Evolutionary conservation across 2,113 vertebrate species (phyloP).

Genomic region (Colossoma macropomum): DNA sequence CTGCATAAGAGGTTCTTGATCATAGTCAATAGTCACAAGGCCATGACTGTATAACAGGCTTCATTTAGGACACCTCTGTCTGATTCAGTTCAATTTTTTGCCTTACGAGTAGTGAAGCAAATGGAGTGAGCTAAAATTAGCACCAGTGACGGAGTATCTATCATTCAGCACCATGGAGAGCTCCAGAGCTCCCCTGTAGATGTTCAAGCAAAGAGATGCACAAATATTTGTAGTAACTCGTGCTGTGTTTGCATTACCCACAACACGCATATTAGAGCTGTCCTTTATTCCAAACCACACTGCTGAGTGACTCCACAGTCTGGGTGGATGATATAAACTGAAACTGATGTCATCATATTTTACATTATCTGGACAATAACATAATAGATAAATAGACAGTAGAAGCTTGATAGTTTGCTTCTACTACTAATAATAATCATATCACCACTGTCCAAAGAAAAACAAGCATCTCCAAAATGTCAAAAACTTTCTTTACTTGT

Average conservation of each 20-base stretch:
- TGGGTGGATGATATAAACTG: no score
- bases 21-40: background rate
- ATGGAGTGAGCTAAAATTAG: slow-evolving; percentile 2
- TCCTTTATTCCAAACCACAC: background rate
- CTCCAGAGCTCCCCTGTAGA: background rate
- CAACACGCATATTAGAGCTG: background rate
- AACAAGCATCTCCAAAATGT: no score
- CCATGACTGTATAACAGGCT: background rate
- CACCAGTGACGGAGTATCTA: background rate
- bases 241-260: background rate
- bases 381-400: no score
- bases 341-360: no score
- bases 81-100: background rate
- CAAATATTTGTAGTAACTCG: background rate
- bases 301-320: no score
- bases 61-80: background rate
- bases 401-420: no score
- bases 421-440: no score
- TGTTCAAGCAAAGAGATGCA: background rate
- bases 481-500: no score
- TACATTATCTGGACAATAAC: no score
- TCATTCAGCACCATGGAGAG: slow-evolving; percentile 4
- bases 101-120: background rate
- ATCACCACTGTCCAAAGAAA: no score
- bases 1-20: background rate